A percentile compares a stretch with the other conserved stretches of the same genome.
phyloP scores from a whole-genome alignment of 2,888 invertebrate species.

The Latrodectus elegans region DNA sequence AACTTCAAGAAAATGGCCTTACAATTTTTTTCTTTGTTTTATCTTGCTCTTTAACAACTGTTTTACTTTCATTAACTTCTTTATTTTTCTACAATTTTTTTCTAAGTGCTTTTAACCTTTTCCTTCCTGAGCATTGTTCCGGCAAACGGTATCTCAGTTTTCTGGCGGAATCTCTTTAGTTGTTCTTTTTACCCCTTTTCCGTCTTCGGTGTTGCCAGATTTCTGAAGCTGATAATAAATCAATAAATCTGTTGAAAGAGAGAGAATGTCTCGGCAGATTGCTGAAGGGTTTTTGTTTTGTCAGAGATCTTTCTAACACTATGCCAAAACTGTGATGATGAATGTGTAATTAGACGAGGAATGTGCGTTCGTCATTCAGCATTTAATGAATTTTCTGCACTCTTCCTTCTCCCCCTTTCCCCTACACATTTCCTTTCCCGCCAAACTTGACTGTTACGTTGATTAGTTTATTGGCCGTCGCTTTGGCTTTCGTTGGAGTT shows the following conservation, averaged over 20 bases:
- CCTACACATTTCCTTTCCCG: neutral
- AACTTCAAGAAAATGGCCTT: neutral
- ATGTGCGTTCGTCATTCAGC: conserved; percentile 56
- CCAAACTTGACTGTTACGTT: conserved; percentile 57
- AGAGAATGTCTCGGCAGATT: conserved; percentile 7
- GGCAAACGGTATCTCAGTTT: conserved; percentile 13
- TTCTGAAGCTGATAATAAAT: conserved; percentile 29
- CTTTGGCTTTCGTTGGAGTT: conserved; percentile 30
- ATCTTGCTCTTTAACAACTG: neutral
- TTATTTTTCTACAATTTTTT: neutral
- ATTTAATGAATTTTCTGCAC: conserved; percentile 62
- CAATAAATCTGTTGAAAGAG: conserved; percentile 43
- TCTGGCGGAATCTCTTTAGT: neutral
- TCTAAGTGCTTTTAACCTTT: neutral
- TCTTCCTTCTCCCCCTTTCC: conserved; percentile 3
- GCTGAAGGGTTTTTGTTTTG: conserved; percentile 38
- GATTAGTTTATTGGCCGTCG: conserved; percentile 65
- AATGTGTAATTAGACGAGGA: conserved; percentile 64
- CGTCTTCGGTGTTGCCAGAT: conserved; percentile 39
- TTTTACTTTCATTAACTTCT: neutral
- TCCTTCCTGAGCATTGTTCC: neutral
- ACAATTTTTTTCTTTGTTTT: neutral
- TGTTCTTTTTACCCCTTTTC: neutral
- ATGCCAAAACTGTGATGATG: conserved; percentile 48
- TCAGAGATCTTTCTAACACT: neutral